phyloP scores from a whole-genome alignment of 2,113 vertebrate species.

The Heptranchias perlo region DNA sequence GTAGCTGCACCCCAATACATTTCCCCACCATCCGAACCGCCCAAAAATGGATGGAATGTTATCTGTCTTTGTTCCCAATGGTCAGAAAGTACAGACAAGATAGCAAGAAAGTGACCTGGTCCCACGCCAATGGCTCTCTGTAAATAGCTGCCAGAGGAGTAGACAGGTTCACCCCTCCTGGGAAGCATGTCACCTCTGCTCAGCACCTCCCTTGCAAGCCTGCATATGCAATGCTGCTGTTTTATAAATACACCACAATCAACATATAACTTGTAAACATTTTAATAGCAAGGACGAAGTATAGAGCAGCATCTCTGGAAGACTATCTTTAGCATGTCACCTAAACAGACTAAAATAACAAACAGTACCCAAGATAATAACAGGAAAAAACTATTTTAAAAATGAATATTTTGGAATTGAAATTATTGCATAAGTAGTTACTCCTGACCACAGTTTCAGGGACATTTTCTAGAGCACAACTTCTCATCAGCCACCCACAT shows the following conservation, averaged over 20 bases:
- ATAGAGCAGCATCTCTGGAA: neutral
- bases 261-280: neutral
- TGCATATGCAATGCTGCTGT: neutral
- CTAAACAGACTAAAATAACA: neutral
- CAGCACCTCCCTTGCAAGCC: neutral
- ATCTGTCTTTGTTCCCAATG: neutral
- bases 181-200: neutral
- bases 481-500: slow-evolving; percentile 20
- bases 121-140: neutral
- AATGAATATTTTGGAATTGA: neutral
- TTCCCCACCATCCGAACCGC: neutral
- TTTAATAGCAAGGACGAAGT: neutral
- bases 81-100: neutral
- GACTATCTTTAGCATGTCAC: neutral
- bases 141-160: neutral
- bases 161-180: neutral
- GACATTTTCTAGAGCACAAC: neutral
- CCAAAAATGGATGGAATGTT: neutral
- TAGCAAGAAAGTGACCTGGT: neutral
- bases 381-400: no score
- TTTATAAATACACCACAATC: neutral
- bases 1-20: neutral
- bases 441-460: neutral
- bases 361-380: neutral
- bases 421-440: neutral